Percentiles rank a stretch among this genome's conserved stretches.
phyloP scores from a whole-genome alignment of 2,888 invertebrate species.

The Uropetala carovei region DNA sequence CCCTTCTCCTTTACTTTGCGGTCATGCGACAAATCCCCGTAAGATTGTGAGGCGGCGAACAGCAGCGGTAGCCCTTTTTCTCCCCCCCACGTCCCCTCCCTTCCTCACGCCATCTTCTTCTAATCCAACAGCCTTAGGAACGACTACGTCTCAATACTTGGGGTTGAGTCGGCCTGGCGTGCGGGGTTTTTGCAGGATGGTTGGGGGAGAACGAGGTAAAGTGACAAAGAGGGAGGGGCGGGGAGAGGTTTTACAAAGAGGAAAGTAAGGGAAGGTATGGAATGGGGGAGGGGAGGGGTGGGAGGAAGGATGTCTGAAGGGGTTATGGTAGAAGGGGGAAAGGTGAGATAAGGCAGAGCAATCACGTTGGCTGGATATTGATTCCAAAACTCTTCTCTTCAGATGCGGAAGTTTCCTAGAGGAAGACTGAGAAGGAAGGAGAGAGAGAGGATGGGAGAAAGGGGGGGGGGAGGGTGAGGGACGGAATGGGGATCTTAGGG shows the following conservation, averaged over 20 bases:
- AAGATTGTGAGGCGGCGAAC: background rate
- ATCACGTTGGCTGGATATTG: background rate
- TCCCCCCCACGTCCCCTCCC: background rate
- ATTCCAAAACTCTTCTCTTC: background rate
- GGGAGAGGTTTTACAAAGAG: too few species aligned
- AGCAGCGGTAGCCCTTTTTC: background rate
- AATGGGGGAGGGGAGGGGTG: too few species aligned
- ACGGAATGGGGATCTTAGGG: background rate
- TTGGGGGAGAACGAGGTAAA: background rate
- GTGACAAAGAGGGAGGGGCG: background rate
- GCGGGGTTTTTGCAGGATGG: background rate
- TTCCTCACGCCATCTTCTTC: background rate
- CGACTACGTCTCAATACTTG: background rate
- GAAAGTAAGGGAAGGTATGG: too few species aligned
- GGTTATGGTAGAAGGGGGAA: background rate
- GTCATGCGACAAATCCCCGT: conserved; percentile 7
- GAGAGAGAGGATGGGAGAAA: background rate
- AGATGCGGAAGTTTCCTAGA: background rate
- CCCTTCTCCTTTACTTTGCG: background rate
- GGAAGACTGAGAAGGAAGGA: background rate
- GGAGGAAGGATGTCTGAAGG: background rate
- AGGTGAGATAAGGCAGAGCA: background rate
- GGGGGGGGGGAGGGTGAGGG: background rate
- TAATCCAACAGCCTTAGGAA: background rate
- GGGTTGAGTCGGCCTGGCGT: background rate